Base-by-base conservation (phyloP, 1,140 invertebrate genomes). In the Propsilocerus akamusi region DNA sequence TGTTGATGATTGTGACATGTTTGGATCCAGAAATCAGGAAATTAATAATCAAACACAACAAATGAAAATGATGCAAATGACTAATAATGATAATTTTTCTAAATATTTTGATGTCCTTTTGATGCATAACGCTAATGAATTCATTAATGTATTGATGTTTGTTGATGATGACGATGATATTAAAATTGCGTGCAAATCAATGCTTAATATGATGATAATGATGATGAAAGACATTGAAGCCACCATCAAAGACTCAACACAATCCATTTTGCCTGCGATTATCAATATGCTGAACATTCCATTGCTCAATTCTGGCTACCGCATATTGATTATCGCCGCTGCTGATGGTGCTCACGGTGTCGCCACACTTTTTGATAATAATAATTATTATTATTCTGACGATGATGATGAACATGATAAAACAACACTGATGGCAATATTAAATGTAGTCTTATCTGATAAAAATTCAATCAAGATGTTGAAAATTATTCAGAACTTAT, bases 391-490 rank as follows among this genome's bases (percentile, higher is more conserved):
- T n/a, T n/a, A n/a, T n/a, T n/a, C n/a, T n/a, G 22, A 41, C 22
- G 12, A 41, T 41, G 34, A 41, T 41, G 22, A 41, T 41, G 22
- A 20, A 41, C 22, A 20, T 41, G 34, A 41, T 41, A 20, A 41
- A 41, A 41, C 34, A 41, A 41, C 34, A 41, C 17, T 41, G 34
- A 41, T 41, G 34, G 34, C 34, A 41, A 41, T 41, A 41, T 41
- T 41, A 41, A 14, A 41, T 20, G 22, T 41, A 41, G 34, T 41
- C 22, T 17, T 41, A 20, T 20, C 8, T 41, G 17, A 30, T 30
- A 30, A 41, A 20, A 20, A 30, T 30, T 3, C 11, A 4, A 30
- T 30, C 3, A 30, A 12, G 28, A 30, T 30, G 28, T 12, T 30
- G 28, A 30, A 17, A 37, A 37, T 41, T 20, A 41, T 41, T 41